phyloP scores from a whole-genome alignment of 2,797 vertebrate species.

The Syndactyla subalaris region DNA sequence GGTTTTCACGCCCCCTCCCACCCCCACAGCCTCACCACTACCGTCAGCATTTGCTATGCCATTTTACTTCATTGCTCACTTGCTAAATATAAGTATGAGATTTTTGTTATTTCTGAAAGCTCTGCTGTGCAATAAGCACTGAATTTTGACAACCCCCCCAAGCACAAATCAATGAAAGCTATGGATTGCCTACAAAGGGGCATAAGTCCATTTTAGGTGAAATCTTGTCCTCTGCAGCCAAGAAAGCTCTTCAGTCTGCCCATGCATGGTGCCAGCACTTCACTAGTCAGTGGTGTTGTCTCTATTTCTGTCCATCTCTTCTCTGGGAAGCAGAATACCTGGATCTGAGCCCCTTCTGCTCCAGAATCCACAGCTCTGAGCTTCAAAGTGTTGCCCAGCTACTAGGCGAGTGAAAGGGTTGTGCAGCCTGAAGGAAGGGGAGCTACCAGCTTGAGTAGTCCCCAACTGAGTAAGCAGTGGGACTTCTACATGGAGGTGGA shows the following conservation, averaged over 20 bases:
- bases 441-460: background rate
- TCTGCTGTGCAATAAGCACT: background rate
- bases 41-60: constrained; percentile 49
- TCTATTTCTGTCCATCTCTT: background rate
- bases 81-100: constrained; percentile 53
- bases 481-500: background rate
- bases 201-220: background rate
- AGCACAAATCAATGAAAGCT: background rate
- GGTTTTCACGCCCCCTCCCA: constrained; percentile 33
- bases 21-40: constrained; percentile 42
- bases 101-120: constrained; percentile 26
- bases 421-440: background rate
- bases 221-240: background rate
- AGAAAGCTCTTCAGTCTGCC: background rate
- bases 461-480: background rate
- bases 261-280: fast-evolving
- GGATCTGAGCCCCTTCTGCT: background rate
- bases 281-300: background rate
- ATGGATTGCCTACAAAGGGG: background rate
- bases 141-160: background rate
- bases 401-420: background rate
- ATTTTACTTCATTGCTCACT: constrained; percentile 56
- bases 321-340: background rate
- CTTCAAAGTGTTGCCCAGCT: background rate
- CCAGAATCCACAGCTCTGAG: background rate